Evolutionary conservation across 37 sponge, comb jelly and placozoan genomes (phyloP), one percentile per base, ranked within the genome.

Genomic region (Dysidea cf. avara): DNA sequence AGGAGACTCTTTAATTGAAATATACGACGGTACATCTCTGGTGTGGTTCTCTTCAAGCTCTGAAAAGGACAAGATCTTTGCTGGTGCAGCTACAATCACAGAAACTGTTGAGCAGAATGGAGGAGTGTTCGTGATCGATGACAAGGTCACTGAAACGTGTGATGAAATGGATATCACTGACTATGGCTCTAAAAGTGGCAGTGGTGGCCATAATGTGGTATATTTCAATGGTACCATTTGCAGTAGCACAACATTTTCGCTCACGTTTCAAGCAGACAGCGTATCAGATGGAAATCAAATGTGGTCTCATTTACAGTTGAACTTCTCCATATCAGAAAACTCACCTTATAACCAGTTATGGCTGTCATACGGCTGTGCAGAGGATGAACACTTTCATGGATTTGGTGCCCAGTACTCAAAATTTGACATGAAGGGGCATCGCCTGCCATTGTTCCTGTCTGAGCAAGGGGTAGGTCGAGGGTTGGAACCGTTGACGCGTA

Each of bases 401-500:
- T 86, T 91, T 53, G 92, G 92, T 1, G 75, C 39, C 7, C 92
- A 91, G 83, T 91, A 86, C 65, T 72, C 86, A 21, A 36, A 67
- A 32, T 51, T 91, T 24, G 77, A 91, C 58, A 66, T 78, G 79
- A 85, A 81, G 58, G 92, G 87, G 11, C 33, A 78, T 34, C 18
- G 61, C 11, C 71, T 91, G 36, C 92, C 92, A 12, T 38, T 91
- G 64, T 91, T 91, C 47, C 48, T 76, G 32, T 75, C 86, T 2
- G 92, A 91, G 54, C 82, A 91, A 48, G 92, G 92, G 29, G 86
- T 91, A 18, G 92, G 92, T 2, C 32, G 92, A 28, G 92, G 92
- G 20, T 35, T 61, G 31, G 50, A 91, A 49, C 86, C 86, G 21
- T 17, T 91, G 22, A 82, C 92, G 18, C 34, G 28, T 18, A 30